These are phyloP conservation scores for Drosophila ambigua DNA, from an alignment of 1,140 invertebrate genomes.

Conservation along the genomic window DNA sequence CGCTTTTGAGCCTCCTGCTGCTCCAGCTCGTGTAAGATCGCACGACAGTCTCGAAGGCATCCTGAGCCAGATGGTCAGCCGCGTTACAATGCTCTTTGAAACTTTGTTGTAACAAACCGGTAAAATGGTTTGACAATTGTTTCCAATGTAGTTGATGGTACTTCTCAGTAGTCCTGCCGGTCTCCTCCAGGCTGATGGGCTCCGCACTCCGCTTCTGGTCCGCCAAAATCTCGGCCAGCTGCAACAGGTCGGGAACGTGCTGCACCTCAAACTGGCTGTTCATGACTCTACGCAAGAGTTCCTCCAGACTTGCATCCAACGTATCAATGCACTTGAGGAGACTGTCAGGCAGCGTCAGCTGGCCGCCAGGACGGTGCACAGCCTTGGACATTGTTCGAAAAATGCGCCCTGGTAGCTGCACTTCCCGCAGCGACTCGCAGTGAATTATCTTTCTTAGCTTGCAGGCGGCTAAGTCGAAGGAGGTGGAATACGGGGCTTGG, in stretches of 20 bases:
- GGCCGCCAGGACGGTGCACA: too few species aligned
- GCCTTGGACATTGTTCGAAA: neutral
- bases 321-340: too few species aligned
- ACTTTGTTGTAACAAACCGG: conserved; percentile 2
- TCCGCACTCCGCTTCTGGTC: neutral
- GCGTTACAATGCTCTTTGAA: conserved; percentile 17
- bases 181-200: neutral
- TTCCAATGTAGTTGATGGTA: neutral
- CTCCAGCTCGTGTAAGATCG: conserved; percentile 3
- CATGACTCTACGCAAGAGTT: neutral
- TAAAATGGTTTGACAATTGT: conserved; percentile 8
- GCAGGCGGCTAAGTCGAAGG: too few species aligned
- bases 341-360: too few species aligned
- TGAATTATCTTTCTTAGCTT: neutral
- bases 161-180: neutral
- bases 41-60: conserved; percentile 11
- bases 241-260: neutral
- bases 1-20: neutral
- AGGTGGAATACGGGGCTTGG: too few species aligned
- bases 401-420: neutral
- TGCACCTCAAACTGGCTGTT: neutral
- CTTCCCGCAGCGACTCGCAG: neutral
- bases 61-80: neutral
- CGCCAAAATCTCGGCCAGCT: neutral
- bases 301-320: too few species aligned